Evolutionary conservation across 2,113 vertebrate species (phyloP).

Genomic region (Zosterops pallidus): DNA sequence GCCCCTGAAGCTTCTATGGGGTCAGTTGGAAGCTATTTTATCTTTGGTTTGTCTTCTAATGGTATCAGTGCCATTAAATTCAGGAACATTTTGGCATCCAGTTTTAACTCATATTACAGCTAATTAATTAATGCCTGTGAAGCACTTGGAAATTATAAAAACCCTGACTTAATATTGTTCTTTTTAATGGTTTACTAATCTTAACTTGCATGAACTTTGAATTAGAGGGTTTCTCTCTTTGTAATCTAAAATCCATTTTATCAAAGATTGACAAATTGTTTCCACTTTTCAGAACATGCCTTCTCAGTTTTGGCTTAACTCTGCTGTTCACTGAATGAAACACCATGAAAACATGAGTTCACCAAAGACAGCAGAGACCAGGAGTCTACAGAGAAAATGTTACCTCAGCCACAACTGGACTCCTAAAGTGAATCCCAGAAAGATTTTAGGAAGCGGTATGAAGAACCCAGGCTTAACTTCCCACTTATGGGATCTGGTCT

Average conservation of each 20-base stretch:
- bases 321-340: background rate
- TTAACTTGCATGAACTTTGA: background rate
- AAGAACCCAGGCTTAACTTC: background rate
- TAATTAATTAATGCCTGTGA: background rate
- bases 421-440: background rate
- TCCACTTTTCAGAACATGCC: background rate
- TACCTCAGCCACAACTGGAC: background rate
- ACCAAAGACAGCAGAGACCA: background rate
- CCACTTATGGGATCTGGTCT: too few species aligned
- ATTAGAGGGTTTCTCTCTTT: background rate
- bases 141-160: background rate
- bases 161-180: background rate
- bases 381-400: background rate
- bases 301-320: background rate
- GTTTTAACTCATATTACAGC: background rate
- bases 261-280: background rate
- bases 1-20: accelerated
- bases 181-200: background rate
- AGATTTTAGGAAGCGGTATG: background rate
- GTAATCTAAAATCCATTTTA: background rate
- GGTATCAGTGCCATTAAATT: background rate
- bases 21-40: background rate
- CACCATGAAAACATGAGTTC: background rate
- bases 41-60: background rate
- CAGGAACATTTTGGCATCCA: background rate